These are phyloP conservation scores for Anas platyrhynchos DNA, from an alignment of 2,113 vertebrate species.

Conservation along the genomic window DNA sequence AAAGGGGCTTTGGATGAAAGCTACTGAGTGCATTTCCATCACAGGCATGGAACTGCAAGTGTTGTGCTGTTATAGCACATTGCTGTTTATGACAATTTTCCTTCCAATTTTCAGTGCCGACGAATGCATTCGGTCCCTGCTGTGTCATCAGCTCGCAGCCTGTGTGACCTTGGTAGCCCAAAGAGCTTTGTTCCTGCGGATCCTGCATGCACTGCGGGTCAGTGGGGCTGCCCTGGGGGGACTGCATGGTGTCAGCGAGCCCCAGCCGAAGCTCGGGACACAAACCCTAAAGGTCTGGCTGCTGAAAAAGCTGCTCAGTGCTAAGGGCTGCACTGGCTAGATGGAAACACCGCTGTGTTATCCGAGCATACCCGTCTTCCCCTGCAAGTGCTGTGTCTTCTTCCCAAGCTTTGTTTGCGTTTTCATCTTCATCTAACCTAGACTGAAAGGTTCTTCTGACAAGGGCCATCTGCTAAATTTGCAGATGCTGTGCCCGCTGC, in stretches of 20 bases:
- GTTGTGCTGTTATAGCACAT: background rate
- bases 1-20: background rate
- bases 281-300: background rate
- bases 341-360: background rate
- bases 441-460: background rate
- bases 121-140: background rate
- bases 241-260: background rate
- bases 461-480: background rate
- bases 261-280: background rate
- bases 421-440: background rate
- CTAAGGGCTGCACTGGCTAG: background rate
- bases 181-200: accelerated
- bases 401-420: background rate
- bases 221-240: background rate
- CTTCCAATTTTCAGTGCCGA: background rate
- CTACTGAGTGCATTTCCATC: background rate
- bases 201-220: background rate
- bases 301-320: background rate
- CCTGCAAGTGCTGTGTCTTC: background rate
- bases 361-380: background rate
- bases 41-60: accelerated
- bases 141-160: background rate
- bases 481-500: background rate
- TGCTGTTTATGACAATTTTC: background rate
- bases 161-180: background rate